Base-by-base conservation (phyloP, 2,113 vertebrate genomes). In the Scophthalmus maximus region DNA sequence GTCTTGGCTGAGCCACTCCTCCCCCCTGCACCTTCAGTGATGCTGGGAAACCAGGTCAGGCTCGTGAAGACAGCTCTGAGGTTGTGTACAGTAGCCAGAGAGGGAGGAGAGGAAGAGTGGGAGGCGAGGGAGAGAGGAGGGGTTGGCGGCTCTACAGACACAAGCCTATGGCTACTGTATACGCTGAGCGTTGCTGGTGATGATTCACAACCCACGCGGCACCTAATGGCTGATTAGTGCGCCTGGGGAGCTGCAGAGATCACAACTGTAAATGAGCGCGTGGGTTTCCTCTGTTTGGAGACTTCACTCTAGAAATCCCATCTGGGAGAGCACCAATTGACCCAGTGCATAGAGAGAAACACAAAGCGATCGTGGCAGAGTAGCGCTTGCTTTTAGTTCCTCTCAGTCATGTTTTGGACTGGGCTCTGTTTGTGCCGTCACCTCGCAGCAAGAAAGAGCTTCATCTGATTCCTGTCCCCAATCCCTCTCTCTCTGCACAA, bases 1-100 rank as follows among this genome's bases (percentile, higher is more conserved):
- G 50, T 67, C 65, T 67, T 72, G 57, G 44, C 63, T 38, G 57
- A 61, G 74, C 67, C 40, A 29, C 76, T 57, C 76, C 76, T 15
- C 65, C 74, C 67, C 42, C 59, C 1, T 2, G 6, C 23, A 66
- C 82, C 76, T 73, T n/a, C 18, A 80, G 74, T 63, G 78, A 72
- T 76, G 76, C 70, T 74, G 68, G 62, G 73, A 86, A 91, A 89
- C 69, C 87, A 89, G 87, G 88, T 91, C 87, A 91, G 61, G 57
- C 70, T 75, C n/a, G 38, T 8, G 46, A 67, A 57, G 51, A 42
- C 71, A 50, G 62, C 77, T 69, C 40, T 29, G 53, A 62, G 70
- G 61, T 74, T 58, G 81, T 56, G 84, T 68, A 76, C 47, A 64
- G 64, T 71, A 86, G 71, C 60, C 36, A 70, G 23, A 15, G 22